Base-by-base conservation (phyloP, 2,888 invertebrate genomes). In the Melanotus villosus region DNA sequence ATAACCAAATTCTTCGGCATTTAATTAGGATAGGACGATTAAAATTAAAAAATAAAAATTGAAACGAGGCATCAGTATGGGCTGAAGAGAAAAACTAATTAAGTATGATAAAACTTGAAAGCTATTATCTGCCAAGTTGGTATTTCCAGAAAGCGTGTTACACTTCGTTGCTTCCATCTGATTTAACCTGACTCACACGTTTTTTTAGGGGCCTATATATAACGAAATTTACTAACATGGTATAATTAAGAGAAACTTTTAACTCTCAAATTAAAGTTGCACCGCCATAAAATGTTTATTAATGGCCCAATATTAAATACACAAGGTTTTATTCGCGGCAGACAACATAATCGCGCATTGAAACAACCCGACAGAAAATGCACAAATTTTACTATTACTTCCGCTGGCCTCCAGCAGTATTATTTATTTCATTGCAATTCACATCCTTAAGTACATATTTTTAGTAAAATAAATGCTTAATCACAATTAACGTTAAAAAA, bases 161-260 rank as follows among this genome's bases (percentile, higher is more conserved):
- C 64, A 65, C 52, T 69, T 59, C 59, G 69, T 43, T 65, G 69
- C 58, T 12, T 59, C 45, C 63, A 57, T 54, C 64, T 58, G 57
- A 63, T 50, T 59, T 41, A 50, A 30, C 47, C 52, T 65, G 70
- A 70, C 60, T 70, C 70, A 70, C 62, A 65, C 70, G 70, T n/a
- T 70, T 70, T 69, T 65, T 65, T 58, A 41, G 32, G 38, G 7
- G 32, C 43, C 59, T 32, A 50, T 50, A 60, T 36, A 58, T 43
- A 60, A 36, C 18, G 26, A 41, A 50, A 52, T 63, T 63, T 52
- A 38, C 38, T n/a, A 52, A 52, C 60, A 36, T 19, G 38, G 23
- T 63, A 41, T 63, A 45, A 63, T 52, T 52, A 52, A 38, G 34
- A 60, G 32, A 26, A 52, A 52, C 36, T 32, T 36, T 47, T 63